A percentile compares a stretch with the other conserved stretches of the same genome.
These are phyloP conservation scores for Zosterops japonicus DNA, from an alignment of 2,113 vertebrate species.

Conservation along the genomic window DNA sequence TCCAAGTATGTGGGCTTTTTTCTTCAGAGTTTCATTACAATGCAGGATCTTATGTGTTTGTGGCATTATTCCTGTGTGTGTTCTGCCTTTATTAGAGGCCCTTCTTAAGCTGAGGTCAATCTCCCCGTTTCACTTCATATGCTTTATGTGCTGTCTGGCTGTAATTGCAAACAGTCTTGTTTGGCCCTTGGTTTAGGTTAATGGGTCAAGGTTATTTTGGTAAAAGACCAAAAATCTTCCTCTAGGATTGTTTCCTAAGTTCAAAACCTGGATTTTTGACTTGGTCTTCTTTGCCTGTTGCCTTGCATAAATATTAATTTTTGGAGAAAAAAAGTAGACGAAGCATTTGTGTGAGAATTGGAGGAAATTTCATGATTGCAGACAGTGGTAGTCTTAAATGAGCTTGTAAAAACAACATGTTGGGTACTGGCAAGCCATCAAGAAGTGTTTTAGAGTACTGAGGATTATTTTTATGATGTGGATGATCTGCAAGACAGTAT, in stretches of 20 bases:
- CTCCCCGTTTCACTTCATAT: background rate
- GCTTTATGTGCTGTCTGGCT: background rate
- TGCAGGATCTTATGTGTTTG: background rate
- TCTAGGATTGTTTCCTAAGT: background rate
- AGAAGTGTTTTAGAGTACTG: background rate
- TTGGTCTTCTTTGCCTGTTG: background rate
- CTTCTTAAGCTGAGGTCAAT: background rate
- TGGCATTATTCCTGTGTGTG: background rate
- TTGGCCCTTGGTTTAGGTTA: background rate
- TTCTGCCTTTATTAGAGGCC: background rate
- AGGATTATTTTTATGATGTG: background rate
- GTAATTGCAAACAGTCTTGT: background rate
- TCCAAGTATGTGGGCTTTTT: background rate
- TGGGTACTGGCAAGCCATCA: background rate
- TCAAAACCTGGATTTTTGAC: background rate
- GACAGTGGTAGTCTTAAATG: background rate
- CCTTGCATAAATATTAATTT: background rate
- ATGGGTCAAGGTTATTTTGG: background rate
- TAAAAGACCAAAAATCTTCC: background rate
- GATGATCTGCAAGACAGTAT: background rate
- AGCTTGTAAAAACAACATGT: background rate
- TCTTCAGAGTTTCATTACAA: rapidly evolving
- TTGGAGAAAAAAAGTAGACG: background rate
- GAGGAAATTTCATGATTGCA: background rate
- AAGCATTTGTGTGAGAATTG: background rate